phyloP scores from a whole-genome alignment of 2,888 invertebrate genomes.

The Epirrhoe tristata region DNA sequence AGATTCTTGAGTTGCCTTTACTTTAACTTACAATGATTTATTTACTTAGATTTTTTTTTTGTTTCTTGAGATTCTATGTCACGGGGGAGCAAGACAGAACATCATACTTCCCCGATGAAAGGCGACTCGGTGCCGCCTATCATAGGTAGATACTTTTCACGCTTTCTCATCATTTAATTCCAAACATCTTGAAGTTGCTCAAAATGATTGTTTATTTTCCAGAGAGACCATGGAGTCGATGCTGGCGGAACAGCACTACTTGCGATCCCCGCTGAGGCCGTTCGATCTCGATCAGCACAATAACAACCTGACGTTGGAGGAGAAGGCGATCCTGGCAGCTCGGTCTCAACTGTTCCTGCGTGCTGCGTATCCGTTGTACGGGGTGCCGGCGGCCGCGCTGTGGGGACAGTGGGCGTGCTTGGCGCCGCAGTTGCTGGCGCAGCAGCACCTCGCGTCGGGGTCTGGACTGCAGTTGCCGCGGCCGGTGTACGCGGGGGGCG shows the following conservation, averaged over 20 bases:
- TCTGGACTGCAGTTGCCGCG: slow-evolving; percentile 80
- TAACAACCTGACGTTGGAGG: slow-evolving; percentile 90
- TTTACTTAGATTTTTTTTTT: slow-evolving; percentile 69
- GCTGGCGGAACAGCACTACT: slow-evolving; percentile 93
- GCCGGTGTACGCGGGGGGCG: slow-evolving; percentile 79
- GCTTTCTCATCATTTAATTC: slow-evolving; percentile 40
- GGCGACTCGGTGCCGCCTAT: slow-evolving; percentile 81
- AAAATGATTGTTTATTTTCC: slow-evolving; percentile 61
- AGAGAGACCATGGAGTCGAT: slow-evolving; percentile 97
- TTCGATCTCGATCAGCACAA: slow-evolving; percentile 90
- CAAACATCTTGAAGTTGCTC: slow-evolving; percentile 45
- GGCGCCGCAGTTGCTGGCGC: slow-evolving; percentile 87
- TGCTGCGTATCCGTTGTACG: slow-evolving; percentile 87
- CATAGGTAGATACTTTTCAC: slow-evolving; percentile 77
- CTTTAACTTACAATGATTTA: slow-evolving; percentile 30
- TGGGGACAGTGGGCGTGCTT: slow-evolving; percentile 91
- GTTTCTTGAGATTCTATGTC: slow-evolving; percentile 85
- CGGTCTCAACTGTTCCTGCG: slow-evolving; percentile 90
- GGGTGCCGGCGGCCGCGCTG: slow-evolving; percentile 84
- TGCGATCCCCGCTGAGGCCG: slow-evolving; percentile 91
- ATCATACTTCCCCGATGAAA: slow-evolving; percentile 82
- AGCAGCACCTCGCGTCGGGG: slow-evolving; percentile 86
- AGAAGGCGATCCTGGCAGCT: slow-evolving; percentile 91
- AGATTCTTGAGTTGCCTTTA: slow-evolving; percentile 20
- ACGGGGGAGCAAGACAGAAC: slow-evolving; percentile 83